A percentile compares a stretch with the other conserved stretches of the same genome.
Conservation (phyloP, 2,113 vertebrate species). For the Potamarius usumacintae region DNA sequence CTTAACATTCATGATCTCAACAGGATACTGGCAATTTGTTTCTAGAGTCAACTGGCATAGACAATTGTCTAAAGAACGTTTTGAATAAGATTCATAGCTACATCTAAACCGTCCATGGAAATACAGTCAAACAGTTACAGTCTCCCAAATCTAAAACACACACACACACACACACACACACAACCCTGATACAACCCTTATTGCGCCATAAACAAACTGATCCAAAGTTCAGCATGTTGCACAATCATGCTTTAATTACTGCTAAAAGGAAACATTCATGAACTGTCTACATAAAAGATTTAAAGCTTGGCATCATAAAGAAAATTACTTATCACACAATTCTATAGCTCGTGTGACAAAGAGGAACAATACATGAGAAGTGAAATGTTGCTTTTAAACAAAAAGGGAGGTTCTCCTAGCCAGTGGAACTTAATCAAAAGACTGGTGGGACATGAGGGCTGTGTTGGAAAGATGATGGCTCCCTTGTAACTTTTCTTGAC, state of each 20-base stretch:
- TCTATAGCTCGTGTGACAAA: background rate
- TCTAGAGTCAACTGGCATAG: background rate
- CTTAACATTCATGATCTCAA: background rate
- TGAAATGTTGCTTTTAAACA: background rate
- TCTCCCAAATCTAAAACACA: background rate
- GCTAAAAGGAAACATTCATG: background rate
- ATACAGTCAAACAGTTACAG: background rate
- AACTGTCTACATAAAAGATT: background rate
- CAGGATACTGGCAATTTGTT: background rate
- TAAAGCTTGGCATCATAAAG: background rate
- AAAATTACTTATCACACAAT: background rate
- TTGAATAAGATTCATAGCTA: background rate
- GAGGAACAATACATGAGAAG: background rate
- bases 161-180: background rate
- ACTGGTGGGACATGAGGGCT: background rate
- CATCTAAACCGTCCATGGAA: background rate
- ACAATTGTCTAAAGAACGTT: background rate
- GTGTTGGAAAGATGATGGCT: background rate
- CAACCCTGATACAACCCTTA: background rate
- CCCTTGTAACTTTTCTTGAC: background rate
- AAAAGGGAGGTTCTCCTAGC: background rate
- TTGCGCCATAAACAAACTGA: background rate
- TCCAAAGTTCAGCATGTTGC: conserved; percentile 3
- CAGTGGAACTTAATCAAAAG: background rate
- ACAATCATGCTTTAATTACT: background rate